phyloP scores from a whole-genome alignment of 2,113 vertebrate species.

The Cebus imitator region DNA sequence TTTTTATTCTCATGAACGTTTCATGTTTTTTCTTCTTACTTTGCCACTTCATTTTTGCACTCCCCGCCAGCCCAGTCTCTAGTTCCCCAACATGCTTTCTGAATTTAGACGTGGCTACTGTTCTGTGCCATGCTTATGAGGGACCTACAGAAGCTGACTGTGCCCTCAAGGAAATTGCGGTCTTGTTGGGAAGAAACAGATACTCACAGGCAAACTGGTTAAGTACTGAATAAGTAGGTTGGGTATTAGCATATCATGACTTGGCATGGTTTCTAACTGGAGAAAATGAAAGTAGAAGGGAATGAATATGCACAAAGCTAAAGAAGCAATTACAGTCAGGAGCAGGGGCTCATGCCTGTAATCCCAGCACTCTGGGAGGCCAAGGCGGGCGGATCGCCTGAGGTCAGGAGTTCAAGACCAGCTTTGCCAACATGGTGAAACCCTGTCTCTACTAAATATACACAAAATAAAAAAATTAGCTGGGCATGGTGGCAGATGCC shows the following conservation, averaged over 20 bases:
- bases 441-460: too few relatives aligned
- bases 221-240: background rate
- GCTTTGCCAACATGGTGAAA: too few relatives aligned
- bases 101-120: background rate
- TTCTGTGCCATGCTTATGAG: background rate
- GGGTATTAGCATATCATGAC: background rate
- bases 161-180: background rate
- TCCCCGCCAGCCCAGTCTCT: background rate
- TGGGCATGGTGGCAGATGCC: too few relatives aligned
- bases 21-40: background rate
- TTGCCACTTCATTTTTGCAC: background rate
- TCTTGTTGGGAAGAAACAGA: background rate
- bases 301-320: background rate
- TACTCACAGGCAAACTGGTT: background rate
- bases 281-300: background rate
- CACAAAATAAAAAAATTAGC: too few relatives aligned
- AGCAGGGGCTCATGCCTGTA: too few relatives aligned
- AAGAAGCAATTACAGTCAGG: background rate
- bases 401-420: too few relatives aligned
- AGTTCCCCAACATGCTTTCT: background rate
- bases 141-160: background rate
- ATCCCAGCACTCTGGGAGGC: too few relatives aligned
- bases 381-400: fast-evolving
- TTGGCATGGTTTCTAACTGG: background rate
- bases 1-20: background rate